Base-by-base conservation (phyloP, 2,888 invertebrate genomes). In the Liopterus haemorrhoidalis region DNA sequence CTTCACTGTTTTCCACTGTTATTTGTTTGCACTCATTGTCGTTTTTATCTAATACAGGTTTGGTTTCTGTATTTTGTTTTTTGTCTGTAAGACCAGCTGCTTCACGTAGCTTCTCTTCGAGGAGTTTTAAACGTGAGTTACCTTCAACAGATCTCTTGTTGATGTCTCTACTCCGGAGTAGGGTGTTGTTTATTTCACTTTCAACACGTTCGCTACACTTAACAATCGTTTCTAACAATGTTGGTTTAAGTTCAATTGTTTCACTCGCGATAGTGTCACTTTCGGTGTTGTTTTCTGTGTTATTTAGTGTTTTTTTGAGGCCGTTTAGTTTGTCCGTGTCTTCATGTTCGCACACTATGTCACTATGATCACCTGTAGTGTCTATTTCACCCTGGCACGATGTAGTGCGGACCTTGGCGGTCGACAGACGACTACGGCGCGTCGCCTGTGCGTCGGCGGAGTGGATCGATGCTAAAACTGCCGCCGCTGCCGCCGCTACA, bases 121-220 rank as follows among this genome's bases (percentile, higher is more conserved):
- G 59, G 45, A 71, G 66, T 56, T 72, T 72, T 42, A 75, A 59
- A 36, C 74, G 64, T 41, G 70, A 70, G 54, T 68, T 69, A 33
- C 67, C 67, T 54, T 70, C 69, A 52, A 70, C 70, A 27, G 55
- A 48, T 20, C 59, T 46, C 39, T 51, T 62, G 47, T 67, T 67
- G 35, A 67, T 51, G 51, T 63, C 59, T 50, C 58, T 61, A 48
- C 64, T 64, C 42, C 52, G 52, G 11, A 66, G 50, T 16, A 59
- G 33, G 67, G 61, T 68, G 68, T 35, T 51, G 27, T 38, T 52
- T 55, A 60, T 52, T 57, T 49, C 53, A 50, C 46, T 36, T 36
- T 48, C 44, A 28, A 41, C 50, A 24, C 42, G 44, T 12, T 44
- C 42, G 9, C 28, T 41, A 39, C 36, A 47, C 27, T 20, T 37